These are phyloP conservation scores for Eriosoma lanigerum DNA, from an alignment of 1,140 invertebrate genomes.

Conservation along the genomic window DNA sequence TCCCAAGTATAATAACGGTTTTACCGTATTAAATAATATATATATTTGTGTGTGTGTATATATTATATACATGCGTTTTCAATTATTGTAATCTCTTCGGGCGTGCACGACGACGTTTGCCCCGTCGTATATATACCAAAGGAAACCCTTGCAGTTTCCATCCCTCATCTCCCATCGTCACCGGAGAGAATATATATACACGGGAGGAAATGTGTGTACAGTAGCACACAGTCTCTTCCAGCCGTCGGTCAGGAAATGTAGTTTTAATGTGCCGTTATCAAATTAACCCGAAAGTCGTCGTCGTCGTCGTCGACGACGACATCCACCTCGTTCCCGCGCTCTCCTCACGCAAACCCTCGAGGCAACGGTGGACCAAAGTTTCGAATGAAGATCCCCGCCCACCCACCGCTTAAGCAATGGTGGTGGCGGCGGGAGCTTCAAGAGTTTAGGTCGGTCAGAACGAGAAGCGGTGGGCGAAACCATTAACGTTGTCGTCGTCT, in stretches of 20 bases:
- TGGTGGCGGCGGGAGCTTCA: neutral
- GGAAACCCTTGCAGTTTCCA: conserved; percentile 1
- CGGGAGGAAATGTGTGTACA: neutral
- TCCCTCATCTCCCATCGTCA: neutral
- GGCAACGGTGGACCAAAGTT: conserved; percentile 33
- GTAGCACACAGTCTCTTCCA: conserved; percentile 15
- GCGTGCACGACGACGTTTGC: conserved; percentile 4
- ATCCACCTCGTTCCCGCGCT: conserved; percentile 19
- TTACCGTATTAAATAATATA: neutral
- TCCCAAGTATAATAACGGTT: neutral
- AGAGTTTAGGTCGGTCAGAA: conserved; percentile 45
- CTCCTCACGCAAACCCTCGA: neutral
- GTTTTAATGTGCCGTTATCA: conserved; percentile 51
- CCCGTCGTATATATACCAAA: neutral
- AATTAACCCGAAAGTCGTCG: conserved; percentile 50
- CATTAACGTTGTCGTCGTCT: conserved; percentile 47
- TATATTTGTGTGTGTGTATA: neutral
- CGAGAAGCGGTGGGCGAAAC: conserved; percentile 20
- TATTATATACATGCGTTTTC: conserved; percentile 39
- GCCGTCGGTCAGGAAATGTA: conserved; percentile 50
- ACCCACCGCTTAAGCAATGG: no score
- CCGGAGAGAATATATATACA: no score
- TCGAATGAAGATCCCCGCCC: conserved; percentile 31
- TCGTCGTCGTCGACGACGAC: conserved; percentile 25
- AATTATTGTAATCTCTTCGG: conserved; percentile 48